Evolutionary conservation across 2,888 invertebrate species (phyloP).

Genomic region (Pseudococcus jackbeardsleyi): DNA sequence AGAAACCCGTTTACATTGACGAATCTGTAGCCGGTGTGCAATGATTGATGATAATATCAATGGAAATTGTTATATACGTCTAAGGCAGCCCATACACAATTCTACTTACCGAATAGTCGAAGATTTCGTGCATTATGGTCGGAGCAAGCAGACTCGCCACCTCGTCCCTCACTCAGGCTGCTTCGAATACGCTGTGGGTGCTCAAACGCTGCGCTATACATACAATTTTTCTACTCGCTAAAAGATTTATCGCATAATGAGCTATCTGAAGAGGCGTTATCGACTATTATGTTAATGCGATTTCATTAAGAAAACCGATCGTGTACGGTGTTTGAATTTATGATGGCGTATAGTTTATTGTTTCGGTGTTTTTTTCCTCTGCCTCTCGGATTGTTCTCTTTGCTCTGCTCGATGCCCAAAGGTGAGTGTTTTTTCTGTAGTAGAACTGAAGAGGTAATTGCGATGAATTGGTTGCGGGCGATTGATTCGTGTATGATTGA

Average conservation of each 20-base stretch:
- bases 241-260: constrained; percentile 34
- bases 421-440: neutral
- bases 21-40: neutral
- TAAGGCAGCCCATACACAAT: too few relatives aligned
- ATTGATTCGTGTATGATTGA: constrained; percentile 8
- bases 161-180: too few relatives aligned
- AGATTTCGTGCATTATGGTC: neutral
- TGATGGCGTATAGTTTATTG: constrained; percentile 17
- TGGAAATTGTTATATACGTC: neutral
- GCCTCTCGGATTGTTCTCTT: neutral
- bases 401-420: neutral
- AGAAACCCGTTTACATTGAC: constrained; percentile 18
- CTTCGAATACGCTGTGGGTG: constrained; percentile 22
- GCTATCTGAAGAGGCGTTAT: constrained; percentile 28
- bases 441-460: neutral
- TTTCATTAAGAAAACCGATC: constrained; percentile 38
- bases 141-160: neutral
- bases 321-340: constrained; percentile 31
- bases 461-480: neutral
- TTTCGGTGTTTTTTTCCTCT: neutral
- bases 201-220: neutral
- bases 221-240: constrained; percentile 19
- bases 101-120: too few relatives aligned
- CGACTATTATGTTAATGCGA: constrained; percentile 14
- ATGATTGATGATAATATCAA: constrained; percentile 53